A percentile compares a stretch with the other conserved stretches of the same genome.
These are phyloP conservation scores for Crocidura indochinensis DNA, from an alignment of 2,797 vertebrate genomes.

Conservation along the genomic window DNA sequence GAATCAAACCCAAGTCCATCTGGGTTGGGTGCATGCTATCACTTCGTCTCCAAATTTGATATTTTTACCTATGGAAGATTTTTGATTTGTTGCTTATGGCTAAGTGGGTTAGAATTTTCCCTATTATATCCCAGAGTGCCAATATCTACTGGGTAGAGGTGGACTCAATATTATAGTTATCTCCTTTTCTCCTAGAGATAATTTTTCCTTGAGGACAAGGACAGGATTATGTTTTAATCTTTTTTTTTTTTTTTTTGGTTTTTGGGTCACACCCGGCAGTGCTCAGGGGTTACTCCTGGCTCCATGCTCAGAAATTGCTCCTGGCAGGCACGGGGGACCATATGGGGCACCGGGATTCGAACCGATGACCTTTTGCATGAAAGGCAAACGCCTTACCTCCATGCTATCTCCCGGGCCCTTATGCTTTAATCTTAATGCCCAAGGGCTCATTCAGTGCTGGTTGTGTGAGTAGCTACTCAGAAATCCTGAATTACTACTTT, in stretches of 20 bases:
- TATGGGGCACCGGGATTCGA: no score
- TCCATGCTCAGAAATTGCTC: no score
- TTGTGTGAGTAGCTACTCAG: not conserved
- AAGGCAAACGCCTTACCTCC: no score
- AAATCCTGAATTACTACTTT: conserved; percentile 14
- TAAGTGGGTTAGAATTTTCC: not conserved
- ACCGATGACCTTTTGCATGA: no score
- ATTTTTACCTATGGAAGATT: not conserved
- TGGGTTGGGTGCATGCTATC: no score
- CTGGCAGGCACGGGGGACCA: no score
- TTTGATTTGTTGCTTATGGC: not conserved
- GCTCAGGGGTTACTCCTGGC: no score
- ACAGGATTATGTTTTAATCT: conserved; percentile 25
- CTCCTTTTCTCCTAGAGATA: conserved; percentile 31
- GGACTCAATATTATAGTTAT: not conserved
- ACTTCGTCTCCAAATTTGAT: not conserved
- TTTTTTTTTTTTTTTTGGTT: no score
- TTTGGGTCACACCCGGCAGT: no score
- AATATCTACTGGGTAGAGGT: conserved; percentile 8
- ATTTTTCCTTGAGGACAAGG: conserved; percentile 28
- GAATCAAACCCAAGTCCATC: no score
- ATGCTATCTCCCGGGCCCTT: no score
- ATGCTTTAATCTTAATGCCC: not conserved
- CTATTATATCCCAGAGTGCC: not conserved
- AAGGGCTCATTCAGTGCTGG: not conserved